Evolutionary conservation across 2,113 vertebrate species (phyloP), one percentile per base, ranked within the genome.

Genomic region (Pollachius pollachius): DNA sequence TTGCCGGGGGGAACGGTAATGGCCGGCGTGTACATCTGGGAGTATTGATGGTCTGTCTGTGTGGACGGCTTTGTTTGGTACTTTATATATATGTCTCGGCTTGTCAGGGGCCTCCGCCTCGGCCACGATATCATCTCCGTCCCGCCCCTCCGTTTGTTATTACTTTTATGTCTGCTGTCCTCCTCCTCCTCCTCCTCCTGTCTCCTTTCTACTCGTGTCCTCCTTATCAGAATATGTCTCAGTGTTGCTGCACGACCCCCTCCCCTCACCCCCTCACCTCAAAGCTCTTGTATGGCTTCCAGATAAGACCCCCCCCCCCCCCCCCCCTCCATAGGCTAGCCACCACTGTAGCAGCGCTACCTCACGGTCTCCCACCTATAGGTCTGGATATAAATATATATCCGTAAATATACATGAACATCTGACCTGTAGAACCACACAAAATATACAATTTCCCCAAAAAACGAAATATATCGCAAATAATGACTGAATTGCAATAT

Each of bases 11-110:
- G 88, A 89, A 87, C 92, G 91, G 93, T 96, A 94, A 94, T 92
- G 93, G 95, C 41, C 41, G 41, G 41, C 92, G 94, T 94, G 94
- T 96, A 95, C 95, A 94, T 95, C 94, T 89, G 91, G 76, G 89
- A 89, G 93, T 95, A 98, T 96, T 96, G 96, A 98, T 97, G 96
- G 91, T 90, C 93, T 94, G 95, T 95, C 94, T 91, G 90, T 81
- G 85, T 86, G 84, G 67, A 65, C 84, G 75, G 90, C 93, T 94
- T 94, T 94, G 92, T 94, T 9, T 87, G 76, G 83, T 83, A 52
- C 41, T 92, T 90, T 92, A 92, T 92, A 90, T 91, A 90, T 91
- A 94, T 88, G 79, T 93, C 89, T 80, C 82, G 85, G 90, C 91
- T 85, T 94, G 94, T 95, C 94, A 94, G 91, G 90, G 83, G 84